phyloP scores from a whole-genome alignment of 2,113 vertebrate genomes.

The Periophthalmodon schlosseri region DNA sequence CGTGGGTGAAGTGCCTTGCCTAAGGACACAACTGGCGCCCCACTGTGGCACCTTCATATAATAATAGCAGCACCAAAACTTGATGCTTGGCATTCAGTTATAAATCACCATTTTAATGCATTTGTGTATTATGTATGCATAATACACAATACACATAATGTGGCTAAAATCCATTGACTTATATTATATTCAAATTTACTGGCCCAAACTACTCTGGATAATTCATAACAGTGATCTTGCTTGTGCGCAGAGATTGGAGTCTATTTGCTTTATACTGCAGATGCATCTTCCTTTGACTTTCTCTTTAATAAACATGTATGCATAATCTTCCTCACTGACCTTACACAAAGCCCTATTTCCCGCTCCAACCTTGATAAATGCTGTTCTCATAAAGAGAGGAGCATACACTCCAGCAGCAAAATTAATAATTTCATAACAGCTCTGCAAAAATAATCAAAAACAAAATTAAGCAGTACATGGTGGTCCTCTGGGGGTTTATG shows the following conservation, averaged over 20 bases:
- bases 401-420: neutral
- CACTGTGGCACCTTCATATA: too few species aligned
- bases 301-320: slow-evolving; percentile 3
- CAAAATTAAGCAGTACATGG: neutral
- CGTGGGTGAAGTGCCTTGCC: too few species aligned
- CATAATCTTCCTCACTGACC: neutral
- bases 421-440: slow-evolving; percentile 1
- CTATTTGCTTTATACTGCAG: neutral
- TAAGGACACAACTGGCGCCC: too few species aligned
- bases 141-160: too few species aligned
- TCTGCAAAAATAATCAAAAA: slow-evolving; percentile 5
- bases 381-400: slow-evolving; percentile 2
- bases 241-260: neutral
- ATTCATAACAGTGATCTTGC: neutral
- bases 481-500: slow-evolving; percentile 4
- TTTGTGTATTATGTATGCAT: too few species aligned
- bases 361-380: slow-evolving; percentile 2
- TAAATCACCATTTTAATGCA: too few species aligned
- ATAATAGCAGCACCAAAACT: too few species aligned
- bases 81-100: too few species aligned
- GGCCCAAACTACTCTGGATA: neutral
- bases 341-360: neutral
- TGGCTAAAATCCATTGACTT: neutral
- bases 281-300: neutral
- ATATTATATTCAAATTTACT: neutral